Evolutionary conservation across 92 coral and sea anemone genomes (phyloP).

Genomic region (Isaurus tuberculatus): DNA sequence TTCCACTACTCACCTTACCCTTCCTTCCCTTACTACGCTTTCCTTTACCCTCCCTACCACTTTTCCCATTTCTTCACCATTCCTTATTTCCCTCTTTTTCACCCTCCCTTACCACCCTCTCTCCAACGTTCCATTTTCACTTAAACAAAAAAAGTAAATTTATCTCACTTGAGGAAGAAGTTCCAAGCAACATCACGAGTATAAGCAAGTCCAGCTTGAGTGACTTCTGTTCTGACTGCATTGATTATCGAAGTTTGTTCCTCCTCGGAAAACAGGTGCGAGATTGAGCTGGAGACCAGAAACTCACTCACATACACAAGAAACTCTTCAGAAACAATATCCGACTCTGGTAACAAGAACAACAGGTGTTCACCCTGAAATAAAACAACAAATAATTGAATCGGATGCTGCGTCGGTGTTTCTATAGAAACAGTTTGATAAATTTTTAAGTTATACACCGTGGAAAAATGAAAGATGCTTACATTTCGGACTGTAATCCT

Average conservation of each 20-base stretch:
- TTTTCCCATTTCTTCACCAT: background rate
- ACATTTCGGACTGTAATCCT: too few relatives aligned
- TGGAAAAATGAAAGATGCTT: too few relatives aligned
- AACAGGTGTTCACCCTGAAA: conserved; percentile 91
- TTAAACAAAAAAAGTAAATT: background rate
- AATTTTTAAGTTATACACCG: too few relatives aligned
- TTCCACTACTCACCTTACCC: too few relatives aligned
- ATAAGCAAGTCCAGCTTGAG: conserved; percentile 99
- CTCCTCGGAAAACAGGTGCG: conserved; percentile 93
- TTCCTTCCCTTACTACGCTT: background rate
- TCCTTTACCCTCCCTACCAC: background rate
- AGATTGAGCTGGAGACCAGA: conserved; percentile 94
- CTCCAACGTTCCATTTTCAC: background rate
- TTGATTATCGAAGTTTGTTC: conserved; percentile 97
- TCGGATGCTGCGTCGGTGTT: too few relatives aligned
- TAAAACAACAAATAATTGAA: background rate
- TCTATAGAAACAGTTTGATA: too few relatives aligned
- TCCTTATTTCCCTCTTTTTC: background rate
- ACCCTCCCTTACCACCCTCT: background rate
- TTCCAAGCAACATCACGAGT: conserved; percentile 99
- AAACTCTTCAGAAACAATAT: conserved; percentile 81
- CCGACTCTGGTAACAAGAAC: conserved; percentile 89
- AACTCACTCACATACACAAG: conserved; percentile 96
- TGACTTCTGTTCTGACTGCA: conserved; percentile 97
- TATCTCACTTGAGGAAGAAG: conserved; percentile 92